phyloP scores from a whole-genome alignment of 1,140 invertebrate genomes.

The Micrasema longulum region DNA sequence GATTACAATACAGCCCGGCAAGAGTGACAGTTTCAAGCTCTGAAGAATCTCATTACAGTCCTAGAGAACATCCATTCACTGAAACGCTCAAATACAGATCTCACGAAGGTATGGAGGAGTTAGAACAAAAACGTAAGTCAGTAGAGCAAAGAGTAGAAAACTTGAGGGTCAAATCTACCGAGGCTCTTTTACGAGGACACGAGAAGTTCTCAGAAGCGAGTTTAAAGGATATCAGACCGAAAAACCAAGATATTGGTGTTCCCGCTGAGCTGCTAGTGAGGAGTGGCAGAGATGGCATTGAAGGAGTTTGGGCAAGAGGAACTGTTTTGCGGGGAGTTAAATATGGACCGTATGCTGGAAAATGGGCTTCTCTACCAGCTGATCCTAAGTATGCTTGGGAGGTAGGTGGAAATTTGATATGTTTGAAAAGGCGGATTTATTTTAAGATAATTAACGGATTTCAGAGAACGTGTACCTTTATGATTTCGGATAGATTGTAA shows the following conservation, averaged over 20 bases:
- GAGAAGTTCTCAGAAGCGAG: slow-evolving; percentile 31
- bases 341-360: slow-evolving; percentile 51
- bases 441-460: too few relatives aligned
- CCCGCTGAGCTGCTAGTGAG: slow-evolving; percentile 47
- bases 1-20: slow-evolving; percentile 37
- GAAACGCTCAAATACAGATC: slow-evolving; percentile 28
- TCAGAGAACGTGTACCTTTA: too few relatives aligned
- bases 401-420: slow-evolving; percentile 45
- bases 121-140: slow-evolving; percentile 37
- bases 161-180: slow-evolving; percentile 40
- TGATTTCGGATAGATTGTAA: too few relatives aligned
- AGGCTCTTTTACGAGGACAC: slow-evolving; percentile 35
- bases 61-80: slow-evolving; percentile 46
- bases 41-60: slow-evolving; percentile 45
- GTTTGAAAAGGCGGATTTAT: too few relatives aligned
- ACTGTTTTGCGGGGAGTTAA: slow-evolving; percentile 43
- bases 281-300: slow-evolving; percentile 43
- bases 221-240: slow-evolving; percentile 37
- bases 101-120: slow-evolving; percentile 8
- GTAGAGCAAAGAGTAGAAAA: slow-evolving; percentile 15
- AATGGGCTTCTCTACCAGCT: slow-evolving; percentile 50
- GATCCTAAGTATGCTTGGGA: slow-evolving; percentile 52
- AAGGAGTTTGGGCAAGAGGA: slow-evolving; percentile 50
- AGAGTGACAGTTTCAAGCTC: slow-evolving; percentile 42
- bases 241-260: slow-evolving; percentile 40